Percentiles rank a stretch among this genome's conserved stretches.
phyloP scores from a whole-genome alignment of 1,140 invertebrate species.

The Drosophila sproati region DNA sequence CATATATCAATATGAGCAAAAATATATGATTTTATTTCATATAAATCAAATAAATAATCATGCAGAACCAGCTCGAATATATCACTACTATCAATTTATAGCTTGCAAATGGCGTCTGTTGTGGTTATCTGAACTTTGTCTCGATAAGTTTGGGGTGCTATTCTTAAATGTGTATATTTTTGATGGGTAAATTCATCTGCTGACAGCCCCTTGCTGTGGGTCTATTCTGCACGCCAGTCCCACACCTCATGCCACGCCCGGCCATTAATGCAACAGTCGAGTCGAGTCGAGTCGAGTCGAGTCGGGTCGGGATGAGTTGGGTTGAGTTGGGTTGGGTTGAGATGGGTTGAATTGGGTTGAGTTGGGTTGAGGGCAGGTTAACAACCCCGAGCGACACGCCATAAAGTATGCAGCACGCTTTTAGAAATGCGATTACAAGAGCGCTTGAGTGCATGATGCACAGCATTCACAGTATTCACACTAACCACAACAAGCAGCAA shows the following conservation, averaged over 20 bases:
- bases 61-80: too few relatives aligned
- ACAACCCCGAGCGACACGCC: constrained; percentile 64
- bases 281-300: constrained; percentile 11
- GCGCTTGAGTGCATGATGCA: constrained; percentile 69
- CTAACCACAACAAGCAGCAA: constrained; percentile 23
- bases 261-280: constrained; percentile 61
- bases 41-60: too few relatives aligned
- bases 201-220: not conserved
- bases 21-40: too few relatives aligned
- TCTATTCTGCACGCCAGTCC: not conserved
- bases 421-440: constrained; percentile 75
- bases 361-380: constrained; percentile 48
- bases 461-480: constrained; percentile 15
- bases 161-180: too few relatives aligned
- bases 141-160: too few relatives aligned
- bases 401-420: constrained; percentile 73
- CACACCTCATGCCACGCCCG: not conserved
- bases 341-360: not conserved
- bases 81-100: too few relatives aligned
- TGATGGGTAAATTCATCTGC: too few relatives aligned
- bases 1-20: too few relatives aligned
- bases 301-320: constrained; percentile 5
- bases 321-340: constrained; percentile 8
- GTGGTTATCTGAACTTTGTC: too few relatives aligned
- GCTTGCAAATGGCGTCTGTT: too few relatives aligned